Percentiles rank a stretch among this genome's conserved stretches.
phyloP scores from a whole-genome alignment of 2,113 vertebrate species.

The Polypterus senegalus region DNA sequence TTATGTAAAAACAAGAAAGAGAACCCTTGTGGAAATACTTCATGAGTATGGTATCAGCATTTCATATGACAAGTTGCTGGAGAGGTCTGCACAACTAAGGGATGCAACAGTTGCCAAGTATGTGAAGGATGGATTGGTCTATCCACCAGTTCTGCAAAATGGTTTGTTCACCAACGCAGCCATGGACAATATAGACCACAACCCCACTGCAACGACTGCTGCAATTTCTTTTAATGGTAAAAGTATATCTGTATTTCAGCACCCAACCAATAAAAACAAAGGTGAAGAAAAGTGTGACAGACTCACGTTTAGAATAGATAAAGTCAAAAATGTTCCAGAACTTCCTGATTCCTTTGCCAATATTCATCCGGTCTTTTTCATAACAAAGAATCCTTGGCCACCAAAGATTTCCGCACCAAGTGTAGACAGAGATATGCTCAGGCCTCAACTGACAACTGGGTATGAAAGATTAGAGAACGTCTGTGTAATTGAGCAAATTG shows the following conservation, averaged over 20 bases:
- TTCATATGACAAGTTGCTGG: slow-evolving; percentile 13
- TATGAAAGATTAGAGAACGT: too few relatives aligned
- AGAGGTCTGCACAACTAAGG: slow-evolving; percentile 10
- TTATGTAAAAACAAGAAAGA: slow-evolving; percentile 12
- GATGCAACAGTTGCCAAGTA: slow-evolving; percentile 10
- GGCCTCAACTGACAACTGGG: too few relatives aligned
- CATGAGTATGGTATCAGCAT: slow-evolving; percentile 15
- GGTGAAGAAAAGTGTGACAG: slow-evolving; percentile 3
- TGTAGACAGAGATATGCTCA: too few relatives aligned
- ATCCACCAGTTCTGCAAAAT: slow-evolving; percentile 11
- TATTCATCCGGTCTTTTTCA: slow-evolving; percentile 1
- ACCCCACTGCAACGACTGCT: slow-evolving; percentile 9
- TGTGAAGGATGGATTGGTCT: slow-evolving; percentile 9
- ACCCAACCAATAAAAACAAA: slow-evolving; percentile 9
- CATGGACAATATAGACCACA: slow-evolving; percentile 18
- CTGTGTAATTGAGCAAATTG: too few relatives aligned
- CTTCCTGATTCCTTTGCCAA: slow-evolving; percentile 7
- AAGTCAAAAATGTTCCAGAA: slow-evolving; percentile 11
- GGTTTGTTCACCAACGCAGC: slow-evolving; percentile 13
- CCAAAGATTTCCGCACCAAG: too few relatives aligned
- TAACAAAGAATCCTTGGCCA: too few relatives aligned
- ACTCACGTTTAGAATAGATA: slow-evolving; percentile 6
- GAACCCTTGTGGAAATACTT: slow-evolving; percentile 9
- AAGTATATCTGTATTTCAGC: slow-evolving; percentile 11
- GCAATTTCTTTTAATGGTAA: slow-evolving; percentile 9